Conservation (phyloP, 2,113 vertebrate species). For the Alectura lathami region DNA sequence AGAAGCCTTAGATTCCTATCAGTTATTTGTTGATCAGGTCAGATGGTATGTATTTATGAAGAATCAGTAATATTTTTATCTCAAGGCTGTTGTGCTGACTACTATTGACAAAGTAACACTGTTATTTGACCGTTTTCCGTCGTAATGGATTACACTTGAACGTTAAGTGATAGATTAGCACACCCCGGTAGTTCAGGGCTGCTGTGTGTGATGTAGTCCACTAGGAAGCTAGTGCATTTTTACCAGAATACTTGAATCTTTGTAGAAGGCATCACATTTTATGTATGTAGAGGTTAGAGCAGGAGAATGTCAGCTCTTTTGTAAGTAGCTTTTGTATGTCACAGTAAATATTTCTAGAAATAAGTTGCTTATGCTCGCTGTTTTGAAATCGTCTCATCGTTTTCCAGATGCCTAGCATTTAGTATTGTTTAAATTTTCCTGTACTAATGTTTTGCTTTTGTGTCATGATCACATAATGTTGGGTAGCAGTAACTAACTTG, state of each 20-base stretch:
- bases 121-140: background rate
- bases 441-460: background rate
- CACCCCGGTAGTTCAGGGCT: background rate
- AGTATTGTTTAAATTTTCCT: background rate
- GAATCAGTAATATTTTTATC: background rate
- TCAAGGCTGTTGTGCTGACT: background rate
- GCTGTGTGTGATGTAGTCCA: accelerated
- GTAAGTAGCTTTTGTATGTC: background rate
- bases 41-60: background rate
- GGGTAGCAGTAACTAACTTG: background rate
- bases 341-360: background rate
- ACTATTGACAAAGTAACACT: background rate
- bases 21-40: background rate
- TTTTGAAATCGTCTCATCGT: background rate
- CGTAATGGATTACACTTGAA: background rate
- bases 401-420: background rate
- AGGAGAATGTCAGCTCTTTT: background rate
- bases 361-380: accelerated
- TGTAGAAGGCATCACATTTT: background rate
- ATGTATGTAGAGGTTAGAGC: background rate
- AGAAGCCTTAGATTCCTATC: background rate
- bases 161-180: accelerated
- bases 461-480: background rate
- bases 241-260: background rate
- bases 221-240: background rate